A percentile compares a stretch with the other conserved stretches of the same genome.
phyloP scores from a whole-genome alignment of 2,888 invertebrate genomes.

The Acanthacorydalis orientalis region DNA sequence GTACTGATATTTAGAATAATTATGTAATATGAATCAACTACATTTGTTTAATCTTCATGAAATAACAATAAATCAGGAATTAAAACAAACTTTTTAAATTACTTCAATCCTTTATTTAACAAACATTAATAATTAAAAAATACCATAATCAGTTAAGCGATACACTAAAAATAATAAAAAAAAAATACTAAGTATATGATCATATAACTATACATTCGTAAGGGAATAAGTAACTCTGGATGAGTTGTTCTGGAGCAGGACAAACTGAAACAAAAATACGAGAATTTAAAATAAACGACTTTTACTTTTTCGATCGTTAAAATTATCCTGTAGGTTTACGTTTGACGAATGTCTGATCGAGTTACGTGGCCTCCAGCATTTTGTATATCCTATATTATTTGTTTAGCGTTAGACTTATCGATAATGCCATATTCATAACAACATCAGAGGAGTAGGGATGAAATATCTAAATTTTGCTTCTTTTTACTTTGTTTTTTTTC shows the following conservation, averaged over 20 bases:
- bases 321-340: too few species aligned
- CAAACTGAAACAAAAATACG: constrained; percentile 38
- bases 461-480: too few species aligned
- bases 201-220: constrained; percentile 54
- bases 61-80: neutral
- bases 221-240: constrained; percentile 31
- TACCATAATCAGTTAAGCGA: neutral
- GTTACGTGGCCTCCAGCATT: too few species aligned
- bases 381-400: too few species aligned
- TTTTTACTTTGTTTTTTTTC: too few species aligned
- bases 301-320: too few species aligned
- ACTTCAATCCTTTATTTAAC: neutral
- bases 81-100: neutral
- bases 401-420: too few species aligned
- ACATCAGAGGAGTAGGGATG: too few species aligned
- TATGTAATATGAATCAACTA: neutral
- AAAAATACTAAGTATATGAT: constrained; percentile 13
- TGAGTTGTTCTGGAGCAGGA: constrained; percentile 31
- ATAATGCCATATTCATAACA: too few species aligned
- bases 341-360: too few species aligned
- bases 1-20: neutral
- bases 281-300: too few species aligned
- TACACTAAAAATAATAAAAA: neutral
- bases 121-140: neutral
- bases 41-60: constrained; percentile 1